Evolutionary conservation across 2,113 vertebrate genomes (phyloP).

Genomic region (Lophura nycthemera): DNA sequence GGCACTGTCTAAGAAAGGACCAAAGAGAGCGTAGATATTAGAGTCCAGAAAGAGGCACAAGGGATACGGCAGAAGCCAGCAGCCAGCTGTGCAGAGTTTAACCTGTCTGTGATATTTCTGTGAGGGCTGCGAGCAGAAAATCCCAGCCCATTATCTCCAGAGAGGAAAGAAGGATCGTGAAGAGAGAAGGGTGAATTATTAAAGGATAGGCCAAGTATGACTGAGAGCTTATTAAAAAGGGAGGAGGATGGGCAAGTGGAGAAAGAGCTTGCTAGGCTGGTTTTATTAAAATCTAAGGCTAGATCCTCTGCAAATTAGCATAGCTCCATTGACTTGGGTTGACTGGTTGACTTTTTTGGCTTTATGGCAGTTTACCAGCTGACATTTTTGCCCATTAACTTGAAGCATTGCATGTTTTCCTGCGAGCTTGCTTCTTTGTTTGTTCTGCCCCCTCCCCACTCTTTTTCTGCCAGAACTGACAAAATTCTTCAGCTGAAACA

Average conservation of each 20-base stretch:
- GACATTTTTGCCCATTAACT: conserved; percentile 64
- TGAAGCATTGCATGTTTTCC: conserved; percentile 49
- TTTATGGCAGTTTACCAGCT: conserved; percentile 60
- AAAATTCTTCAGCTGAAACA: conserved; percentile 70
- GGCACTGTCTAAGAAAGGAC: not conserved
- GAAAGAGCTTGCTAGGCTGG: conserved; percentile 63
- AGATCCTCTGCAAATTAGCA: conserved; percentile 63
- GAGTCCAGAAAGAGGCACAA: conserved; percentile 25
- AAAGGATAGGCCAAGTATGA: conserved; percentile 60
- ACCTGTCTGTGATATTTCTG: conserved; percentile 17
- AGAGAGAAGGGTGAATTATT: conserved; percentile 54
- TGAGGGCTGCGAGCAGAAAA: conserved; percentile 49
- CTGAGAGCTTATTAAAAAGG: conserved; percentile 66
- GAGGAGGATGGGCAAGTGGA: conserved; percentile 45
- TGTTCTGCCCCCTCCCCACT: conserved; percentile 4
- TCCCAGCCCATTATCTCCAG: conserved; percentile 57
- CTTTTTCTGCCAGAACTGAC: conserved; percentile 51
- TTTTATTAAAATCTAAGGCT: conserved; percentile 66
- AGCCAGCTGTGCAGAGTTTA: conserved; percentile 39
- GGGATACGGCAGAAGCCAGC: conserved; percentile 21
- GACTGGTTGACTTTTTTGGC: conserved; percentile 49
- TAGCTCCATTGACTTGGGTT: conserved; percentile 48
- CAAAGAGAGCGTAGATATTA: conserved; percentile 7
- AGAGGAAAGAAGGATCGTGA: conserved; percentile 9
- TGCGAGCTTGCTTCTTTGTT: conserved; percentile 39